Base-by-base conservation (phyloP, 1,140 invertebrate genomes). In the Heliconius congener region DNA sequence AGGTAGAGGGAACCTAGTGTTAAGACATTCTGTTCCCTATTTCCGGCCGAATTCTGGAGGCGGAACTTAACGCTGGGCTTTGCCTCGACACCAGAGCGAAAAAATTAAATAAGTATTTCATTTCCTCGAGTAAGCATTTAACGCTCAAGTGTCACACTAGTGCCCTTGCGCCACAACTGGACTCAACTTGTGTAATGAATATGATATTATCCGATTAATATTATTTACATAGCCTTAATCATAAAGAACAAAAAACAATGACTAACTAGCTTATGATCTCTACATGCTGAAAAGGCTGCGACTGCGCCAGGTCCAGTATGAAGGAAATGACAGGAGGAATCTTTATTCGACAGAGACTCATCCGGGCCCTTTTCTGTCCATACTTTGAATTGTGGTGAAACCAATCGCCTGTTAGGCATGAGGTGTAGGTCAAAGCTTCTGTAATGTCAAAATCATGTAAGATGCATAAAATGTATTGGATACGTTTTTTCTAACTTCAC, bases 211-310 rank as follows among this genome's bases (percentile, higher is more conserved):
- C 16, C 18, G 18, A 52, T 9, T 71, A 3, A 71, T 18, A 8
- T 16, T 1, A 3, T 39, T 39, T 42, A 9, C 37, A 72, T 39
- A 6, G 18, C 50, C 16, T 18, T 8, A 72, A 8, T 19, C 34
- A 39, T 71, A 23, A 23, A 11, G 3, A 23, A 72, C 8, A 39
- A 42, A 71, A 71, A 46, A 46, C 27, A 78, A 73, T 76, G 72
- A 81, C 87, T 89, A 84, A 95, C 94, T 74, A 95, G 87, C 34
- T 90, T 87, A 80, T 94, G 91, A 81, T 95, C 91, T 83, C 85
- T 94, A 85, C 94, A 95, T 37, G 94, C 90, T 3, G 93, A 95
- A 66, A 95, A 89, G 2, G 94, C 94, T 11, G 94, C 94, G 1
- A 95, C 93, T 2, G 93, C 85, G 8, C 86, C 88, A 16, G 87